Evolutionary conservation across 2,888 invertebrate genomes (phyloP).

Genomic region (Spilarctia lutea): DNA sequence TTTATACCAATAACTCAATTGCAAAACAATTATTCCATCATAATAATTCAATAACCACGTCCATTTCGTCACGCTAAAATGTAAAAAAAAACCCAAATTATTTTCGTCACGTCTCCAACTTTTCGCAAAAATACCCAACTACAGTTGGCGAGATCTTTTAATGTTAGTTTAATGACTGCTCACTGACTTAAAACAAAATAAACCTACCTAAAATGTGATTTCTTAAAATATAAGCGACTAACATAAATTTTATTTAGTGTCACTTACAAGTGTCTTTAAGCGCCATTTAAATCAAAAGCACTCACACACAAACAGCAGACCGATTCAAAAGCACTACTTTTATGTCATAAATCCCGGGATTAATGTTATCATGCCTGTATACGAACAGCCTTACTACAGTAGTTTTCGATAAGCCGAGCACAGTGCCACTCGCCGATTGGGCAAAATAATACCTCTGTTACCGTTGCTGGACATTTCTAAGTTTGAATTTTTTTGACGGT

Average conservation of each 20-base stretch:
- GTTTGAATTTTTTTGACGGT: conserved; percentile 2
- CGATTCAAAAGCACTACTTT: conserved; percentile 31
- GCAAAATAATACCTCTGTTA: conserved; percentile 48
- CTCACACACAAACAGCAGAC: conserved; percentile 23
- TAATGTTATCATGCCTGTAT: conserved; percentile 56
- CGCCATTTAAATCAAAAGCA: conserved; percentile 19
- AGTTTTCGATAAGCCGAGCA: conserved; percentile 53
- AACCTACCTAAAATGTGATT: not conserved
- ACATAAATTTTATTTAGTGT: not conserved
- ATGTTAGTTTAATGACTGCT: not conserved
- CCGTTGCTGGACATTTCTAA: conserved; percentile 2
- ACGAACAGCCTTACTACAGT: conserved; percentile 63
- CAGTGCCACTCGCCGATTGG: conserved; percentile 63
- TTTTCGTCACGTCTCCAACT: no score
- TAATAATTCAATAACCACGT: no score
- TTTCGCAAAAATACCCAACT: no score
- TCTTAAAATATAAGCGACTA: not conserved
- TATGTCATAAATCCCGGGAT: conserved; percentile 61
- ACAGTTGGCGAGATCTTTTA: no score
- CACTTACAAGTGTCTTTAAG: conserved; percentile 20
- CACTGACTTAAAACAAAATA: not conserved
- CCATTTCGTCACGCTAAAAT: no score
- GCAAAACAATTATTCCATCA: no score
- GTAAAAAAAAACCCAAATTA: no score
- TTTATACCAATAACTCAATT: no score